Conservation (phyloP, 1,140 invertebrate species). For the Drosophila bocqueti region DNA sequence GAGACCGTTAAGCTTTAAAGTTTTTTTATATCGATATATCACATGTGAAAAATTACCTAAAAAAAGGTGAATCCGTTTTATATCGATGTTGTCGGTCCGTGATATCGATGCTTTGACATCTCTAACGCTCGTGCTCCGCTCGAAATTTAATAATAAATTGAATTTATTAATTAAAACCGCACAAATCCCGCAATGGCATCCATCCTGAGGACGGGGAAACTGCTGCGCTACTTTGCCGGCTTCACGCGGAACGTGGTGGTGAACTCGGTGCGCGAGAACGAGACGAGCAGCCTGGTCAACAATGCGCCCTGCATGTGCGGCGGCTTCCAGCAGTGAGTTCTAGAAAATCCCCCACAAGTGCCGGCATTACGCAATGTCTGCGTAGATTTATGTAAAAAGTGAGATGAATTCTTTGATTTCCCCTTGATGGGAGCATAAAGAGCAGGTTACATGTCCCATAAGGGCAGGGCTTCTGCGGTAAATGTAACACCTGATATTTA, state of each 20-base stretch:
- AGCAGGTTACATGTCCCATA: not conserved
- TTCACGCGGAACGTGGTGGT: constrained; percentile 88
- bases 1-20: not conserved
- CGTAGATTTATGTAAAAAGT: constrained; percentile 21
- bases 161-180: constrained; percentile 52
- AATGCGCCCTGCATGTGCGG: constrained; percentile 85
- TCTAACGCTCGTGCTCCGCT: constrained; percentile 14
- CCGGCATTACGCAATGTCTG: constrained; percentile 74
- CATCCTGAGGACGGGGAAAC: constrained; percentile 89
- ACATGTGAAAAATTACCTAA: not conserved
- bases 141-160: constrained; percentile 49
- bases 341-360: constrained; percentile 7
- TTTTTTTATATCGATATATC: not conserved
- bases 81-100: no score
- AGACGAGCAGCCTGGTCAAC: constrained; percentile 85
- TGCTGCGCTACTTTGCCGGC: constrained; percentile 89
- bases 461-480: no score
- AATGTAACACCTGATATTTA: constrained; percentile 23
- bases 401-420: not conserved
- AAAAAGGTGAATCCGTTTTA: not conserved
- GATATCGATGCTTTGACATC: constrained; percentile 13
- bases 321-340: constrained; percentile 85
- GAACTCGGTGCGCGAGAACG: constrained; percentile 86
- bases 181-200: constrained; percentile 86
- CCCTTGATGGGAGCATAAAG: not conserved